phyloP scores from a whole-genome alignment of 2,888 invertebrate genomes.

The Sesia apiformis region DNA sequence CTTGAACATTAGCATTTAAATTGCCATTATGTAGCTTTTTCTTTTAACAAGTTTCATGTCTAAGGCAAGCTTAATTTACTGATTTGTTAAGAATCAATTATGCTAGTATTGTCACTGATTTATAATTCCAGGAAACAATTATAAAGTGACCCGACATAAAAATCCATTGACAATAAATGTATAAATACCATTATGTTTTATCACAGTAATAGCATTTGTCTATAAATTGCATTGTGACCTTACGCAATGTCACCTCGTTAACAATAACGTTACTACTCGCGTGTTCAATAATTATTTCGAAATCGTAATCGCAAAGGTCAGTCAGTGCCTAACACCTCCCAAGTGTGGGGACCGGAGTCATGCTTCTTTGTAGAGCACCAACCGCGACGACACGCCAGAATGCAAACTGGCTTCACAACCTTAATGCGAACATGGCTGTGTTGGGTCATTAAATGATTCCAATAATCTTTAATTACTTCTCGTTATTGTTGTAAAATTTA shows the following conservation, averaged over 20 bases:
- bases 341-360: no score
- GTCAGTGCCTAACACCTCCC: constrained; percentile 1
- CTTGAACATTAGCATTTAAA: no score
- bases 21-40: no score
- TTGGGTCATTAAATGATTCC: constrained; percentile 29
- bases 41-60: no score
- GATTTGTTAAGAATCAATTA: no score
- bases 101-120: no score
- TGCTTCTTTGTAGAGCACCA: no score
- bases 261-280: constrained; percentile 42
- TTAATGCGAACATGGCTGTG: no score
- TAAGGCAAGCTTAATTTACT: no score
- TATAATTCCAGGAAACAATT: constrained; percentile 9
- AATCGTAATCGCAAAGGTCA: constrained; percentile 46
- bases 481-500: constrained; percentile 37
- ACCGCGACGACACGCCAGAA: no score
- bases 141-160: constrained; percentile 9
- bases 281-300: constrained; percentile 42
- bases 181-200: constrained; percentile 23
- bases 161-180: constrained; percentile 10
- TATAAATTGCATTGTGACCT: constrained; percentile 29
- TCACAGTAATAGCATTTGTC: constrained; percentile 48
- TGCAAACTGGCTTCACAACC: no score
- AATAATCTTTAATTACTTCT: constrained; percentile 48
- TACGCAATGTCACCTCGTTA: constrained; percentile 36